Percentiles rank a stretch among this genome's conserved stretches.
phyloP scores from a whole-genome alignment of 2,797 vertebrate species.

The Amphiprion clarkii region DNA sequence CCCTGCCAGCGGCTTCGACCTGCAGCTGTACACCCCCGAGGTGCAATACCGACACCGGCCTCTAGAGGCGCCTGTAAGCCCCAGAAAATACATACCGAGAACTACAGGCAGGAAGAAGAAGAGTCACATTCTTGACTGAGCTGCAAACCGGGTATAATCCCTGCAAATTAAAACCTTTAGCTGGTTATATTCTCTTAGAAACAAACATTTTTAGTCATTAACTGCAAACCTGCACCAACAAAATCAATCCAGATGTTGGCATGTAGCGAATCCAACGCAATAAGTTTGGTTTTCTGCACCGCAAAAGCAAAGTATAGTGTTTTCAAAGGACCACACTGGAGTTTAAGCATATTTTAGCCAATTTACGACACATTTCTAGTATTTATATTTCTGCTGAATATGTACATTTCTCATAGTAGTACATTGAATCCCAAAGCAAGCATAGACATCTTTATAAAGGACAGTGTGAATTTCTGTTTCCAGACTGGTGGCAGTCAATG shows the following conservation, averaged over 20 bases:
- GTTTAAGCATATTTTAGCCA: not conserved
- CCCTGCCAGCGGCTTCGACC: conserved; percentile 76
- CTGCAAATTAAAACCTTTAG: not conserved
- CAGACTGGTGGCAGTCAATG: too few relatives aligned
- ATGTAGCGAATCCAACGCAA: too few relatives aligned
- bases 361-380: not conserved
- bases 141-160: conserved; percentile 35
- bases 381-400: not conserved
- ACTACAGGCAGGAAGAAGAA: conserved; percentile 48
- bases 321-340: conserved; percentile 22
- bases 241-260: too few relatives aligned
- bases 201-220: not conserved
- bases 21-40: conserved; percentile 84
- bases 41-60: conserved; percentile 79
- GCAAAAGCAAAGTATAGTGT: not conserved
- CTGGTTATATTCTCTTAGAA: not conserved
- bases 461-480: too few relatives aligned
- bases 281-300: not conserved
- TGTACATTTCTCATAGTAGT: too few relatives aligned
- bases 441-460: too few relatives aligned
- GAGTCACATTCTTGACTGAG: conserved; percentile 43
- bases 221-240: too few relatives aligned
- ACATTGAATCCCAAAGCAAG: not conserved
- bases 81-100: conserved; percentile 36
- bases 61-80: conserved; percentile 88